These are phyloP conservation scores for Cephus spinipes DNA, from an alignment of 2,888 invertebrate species.

Conservation along the genomic window DNA sequence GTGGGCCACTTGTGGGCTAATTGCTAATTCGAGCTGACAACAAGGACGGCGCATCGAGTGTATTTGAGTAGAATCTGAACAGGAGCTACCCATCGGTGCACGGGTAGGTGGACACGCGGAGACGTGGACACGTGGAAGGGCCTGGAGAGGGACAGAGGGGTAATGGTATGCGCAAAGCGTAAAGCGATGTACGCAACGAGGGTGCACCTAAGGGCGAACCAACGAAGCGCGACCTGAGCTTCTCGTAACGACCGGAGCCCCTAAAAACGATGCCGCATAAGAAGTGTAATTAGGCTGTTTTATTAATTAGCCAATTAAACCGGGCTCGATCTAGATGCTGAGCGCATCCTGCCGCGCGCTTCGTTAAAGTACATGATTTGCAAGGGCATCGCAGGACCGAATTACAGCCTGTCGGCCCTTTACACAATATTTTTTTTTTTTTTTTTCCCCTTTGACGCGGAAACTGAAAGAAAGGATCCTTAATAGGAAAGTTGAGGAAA, in stretches of 20 bases:
- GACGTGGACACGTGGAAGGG: neutral
- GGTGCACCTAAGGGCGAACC: slow-evolving; percentile 15
- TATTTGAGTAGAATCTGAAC: neutral
- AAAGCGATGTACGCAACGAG: neutral
- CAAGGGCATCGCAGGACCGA: slow-evolving; percentile 24
- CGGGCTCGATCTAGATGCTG: slow-evolving; percentile 53
- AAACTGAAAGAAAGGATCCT: too few relatives aligned
- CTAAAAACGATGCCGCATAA: slow-evolving; percentile 44
- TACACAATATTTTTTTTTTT: neutral
- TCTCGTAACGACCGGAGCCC: slow-evolving; percentile 27
- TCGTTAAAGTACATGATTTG: slow-evolving; percentile 58
- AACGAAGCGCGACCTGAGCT: slow-evolving; percentile 37
- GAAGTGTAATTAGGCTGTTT: slow-evolving; percentile 53
- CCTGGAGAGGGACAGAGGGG: neutral
- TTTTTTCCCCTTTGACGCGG: too few relatives aligned
- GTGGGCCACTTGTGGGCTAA: neutral
- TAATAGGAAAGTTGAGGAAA: neutral
- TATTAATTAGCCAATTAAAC: slow-evolving; percentile 63
- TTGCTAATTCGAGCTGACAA: neutral
- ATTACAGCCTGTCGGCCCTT: neutral
- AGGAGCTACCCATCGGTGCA: neutral
- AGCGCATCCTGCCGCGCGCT: slow-evolving; percentile 53
- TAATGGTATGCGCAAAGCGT: neutral
- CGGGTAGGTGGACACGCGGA: too few relatives aligned
- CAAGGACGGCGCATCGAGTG: neutral